phyloP scores from a whole-genome alignment of 1,140 invertebrate genomes.

The Lepidurus packardi region DNA sequence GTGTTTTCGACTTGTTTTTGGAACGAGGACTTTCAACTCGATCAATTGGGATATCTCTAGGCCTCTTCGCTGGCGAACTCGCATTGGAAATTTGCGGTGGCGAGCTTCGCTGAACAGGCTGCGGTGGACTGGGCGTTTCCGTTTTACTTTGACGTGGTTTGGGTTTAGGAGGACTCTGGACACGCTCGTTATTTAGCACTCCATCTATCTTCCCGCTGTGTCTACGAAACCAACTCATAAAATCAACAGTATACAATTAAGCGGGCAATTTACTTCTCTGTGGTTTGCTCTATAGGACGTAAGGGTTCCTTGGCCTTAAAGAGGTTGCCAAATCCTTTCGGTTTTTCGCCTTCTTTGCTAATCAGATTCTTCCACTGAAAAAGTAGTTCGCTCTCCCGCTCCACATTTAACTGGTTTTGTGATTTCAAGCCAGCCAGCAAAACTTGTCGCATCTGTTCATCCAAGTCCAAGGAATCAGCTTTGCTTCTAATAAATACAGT shows the following conservation, averaged over 20 bases:
- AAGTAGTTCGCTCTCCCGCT: constrained; percentile 38
- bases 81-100: neutral
- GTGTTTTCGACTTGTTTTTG: neutral
- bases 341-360: constrained; percentile 16
- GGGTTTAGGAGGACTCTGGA: neutral
- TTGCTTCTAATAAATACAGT: constrained; percentile 29
- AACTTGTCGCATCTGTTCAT: constrained; percentile 37
- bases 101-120: constrained; percentile 37
- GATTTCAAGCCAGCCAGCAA: constrained; percentile 38
- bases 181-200: neutral
- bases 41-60: neutral
- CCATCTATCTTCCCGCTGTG: neutral
- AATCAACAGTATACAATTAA: neutral
- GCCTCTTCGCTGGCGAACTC: neutral
- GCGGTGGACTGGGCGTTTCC: constrained; percentile 38
- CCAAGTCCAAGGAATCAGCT: constrained; percentile 38
- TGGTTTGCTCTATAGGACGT: neutral
- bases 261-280: neutral
- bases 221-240: neutral
- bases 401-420: constrained; percentile 40
- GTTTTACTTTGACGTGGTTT: constrained; percentile 37
- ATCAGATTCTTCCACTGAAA: constrained; percentile 40
- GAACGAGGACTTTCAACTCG: neutral
- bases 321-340: neutral
- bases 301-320: constrained; percentile 11